Base-by-base conservation (phyloP, 2,797 vertebrate species). In the Cryptoprocta ferox region DNA sequence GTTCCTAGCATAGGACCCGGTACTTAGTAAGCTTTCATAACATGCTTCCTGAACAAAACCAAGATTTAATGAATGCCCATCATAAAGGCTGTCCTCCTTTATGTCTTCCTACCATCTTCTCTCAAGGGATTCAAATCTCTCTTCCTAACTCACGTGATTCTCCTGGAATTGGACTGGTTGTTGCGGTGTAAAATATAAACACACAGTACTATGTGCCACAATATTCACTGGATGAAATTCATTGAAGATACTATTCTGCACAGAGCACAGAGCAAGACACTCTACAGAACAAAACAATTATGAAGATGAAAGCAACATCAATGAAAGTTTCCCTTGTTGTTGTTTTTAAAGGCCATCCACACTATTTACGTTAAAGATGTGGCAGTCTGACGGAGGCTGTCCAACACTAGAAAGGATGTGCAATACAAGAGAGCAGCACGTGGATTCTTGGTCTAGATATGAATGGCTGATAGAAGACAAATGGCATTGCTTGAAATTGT, bases 391-490 rank as follows among this genome's bases (percentile, higher is more conserved):
- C 82, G 37, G 16, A 78, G 68, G 18, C 80, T 93, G 53, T 71
- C 26, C 9, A 68, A 78, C 19, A 80, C n/a, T 50, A 85, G 91
- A 66, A 93, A 86, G 66, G 26, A 82, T 42, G 30, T 78, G 53
- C 95, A 79, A 73, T 80, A 68, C 28, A 18, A 86, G 89, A 48
- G 32, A 86, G 91, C 78, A 30, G 82, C n/a, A n/a, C 1, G 7
- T 39, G 71, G 75, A 76, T 56, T 56, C 32, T 63, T 73, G 24
- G 56, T 63, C 68, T 73, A 80, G 86, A 71, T 91, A 95, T 35
- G 56, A 98, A 56, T 85, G 28, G 32, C 75, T 97, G 92, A 95
- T 96, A 97, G 96, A 98, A 98, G 93, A 97, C 26, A 97, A 97
- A 98, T 88, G 97, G 95, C 61, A 79, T 90, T 89, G 87, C 95